These are phyloP conservation scores for Gorsachius goisagi DNA, from an alignment of 2,113 vertebrate genomes.

Conservation along the genomic window DNA sequence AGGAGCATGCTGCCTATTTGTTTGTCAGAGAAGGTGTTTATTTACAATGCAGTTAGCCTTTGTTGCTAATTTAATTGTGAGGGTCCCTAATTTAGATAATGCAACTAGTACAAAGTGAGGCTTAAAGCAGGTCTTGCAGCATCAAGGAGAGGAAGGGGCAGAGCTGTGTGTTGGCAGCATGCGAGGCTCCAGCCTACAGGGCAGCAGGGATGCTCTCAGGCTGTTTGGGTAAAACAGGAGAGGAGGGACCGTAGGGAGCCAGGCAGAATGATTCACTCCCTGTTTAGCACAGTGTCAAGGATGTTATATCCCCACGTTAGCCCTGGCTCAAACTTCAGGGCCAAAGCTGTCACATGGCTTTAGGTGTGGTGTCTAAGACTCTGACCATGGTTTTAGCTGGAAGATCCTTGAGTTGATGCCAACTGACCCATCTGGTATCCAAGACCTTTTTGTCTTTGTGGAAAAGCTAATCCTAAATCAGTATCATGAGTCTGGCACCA, in stretches of 20 bases:
- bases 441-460: neutral
- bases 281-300: neutral
- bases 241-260: rapidly evolving
- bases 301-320: neutral
- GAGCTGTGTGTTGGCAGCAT: neutral
- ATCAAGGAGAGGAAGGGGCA: neutral
- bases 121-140: neutral
- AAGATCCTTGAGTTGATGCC: neutral
- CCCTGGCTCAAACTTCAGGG: neutral
- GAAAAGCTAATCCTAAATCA: neutral
- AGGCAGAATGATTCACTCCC: neutral
- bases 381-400: neutral
- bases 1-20: neutral
- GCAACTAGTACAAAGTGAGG: neutral
- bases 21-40: neutral
- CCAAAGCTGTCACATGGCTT: neutral
- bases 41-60: neutral
- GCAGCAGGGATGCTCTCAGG: neutral
- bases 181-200: neutral
- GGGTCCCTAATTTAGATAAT: neutral
- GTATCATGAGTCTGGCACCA: neutral
- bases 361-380: neutral
- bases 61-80: neutral
- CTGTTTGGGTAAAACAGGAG: neutral
- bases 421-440: neutral